Evolutionary conservation across 2,888 invertebrate species (phyloP), one percentile per base, ranked within the genome.

Genomic region (Polyommatus iphigenia): DNA sequence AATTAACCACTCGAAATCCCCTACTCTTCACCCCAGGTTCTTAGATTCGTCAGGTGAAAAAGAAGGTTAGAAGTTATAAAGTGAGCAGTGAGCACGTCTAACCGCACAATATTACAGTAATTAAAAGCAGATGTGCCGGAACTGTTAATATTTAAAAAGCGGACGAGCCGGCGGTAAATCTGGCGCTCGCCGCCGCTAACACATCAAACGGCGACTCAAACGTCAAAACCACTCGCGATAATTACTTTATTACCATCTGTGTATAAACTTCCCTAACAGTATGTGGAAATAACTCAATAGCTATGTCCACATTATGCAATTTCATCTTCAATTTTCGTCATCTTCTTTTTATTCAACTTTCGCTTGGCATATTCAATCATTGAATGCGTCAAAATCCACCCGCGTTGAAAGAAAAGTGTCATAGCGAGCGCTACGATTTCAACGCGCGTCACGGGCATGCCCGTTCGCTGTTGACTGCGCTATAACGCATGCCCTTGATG

Each of bases 121-220:
- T 72, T 72, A 72, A 72, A 46, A 29, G 29, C 75, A 75, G 50
- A 75, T 75, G 75, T 50, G 18, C 73, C 75, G 75, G 75, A 75
- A 75, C 75, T 24, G 46, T 75, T 54, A 75, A 75, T 75, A 75
- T 75, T 75, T 75, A 75, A 75, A 54, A 54, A 18, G 72, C 41
- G 72, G 72, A 41, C 41, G 36, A 41, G 41, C 72, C 20, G 81
- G 75, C 80, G 81, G 82, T 83, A 84, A 85, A 85, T 85, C 83
- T 82, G 82, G 82, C 81, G 83, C 80, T 82, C 81, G 81, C 81
- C 82, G 82, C 67, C 82, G 82, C 82, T 82, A 82, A 83, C 84
- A 84, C 83, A 81, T 84, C 85, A 84, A 85, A 85, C 75, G 75
- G 24, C 54, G 75, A 54, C 29, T 54, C 75, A 75, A 73, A 59